Conservation (phyloP, 2,888 invertebrate genomes). For the Cancer borealis region DNA sequence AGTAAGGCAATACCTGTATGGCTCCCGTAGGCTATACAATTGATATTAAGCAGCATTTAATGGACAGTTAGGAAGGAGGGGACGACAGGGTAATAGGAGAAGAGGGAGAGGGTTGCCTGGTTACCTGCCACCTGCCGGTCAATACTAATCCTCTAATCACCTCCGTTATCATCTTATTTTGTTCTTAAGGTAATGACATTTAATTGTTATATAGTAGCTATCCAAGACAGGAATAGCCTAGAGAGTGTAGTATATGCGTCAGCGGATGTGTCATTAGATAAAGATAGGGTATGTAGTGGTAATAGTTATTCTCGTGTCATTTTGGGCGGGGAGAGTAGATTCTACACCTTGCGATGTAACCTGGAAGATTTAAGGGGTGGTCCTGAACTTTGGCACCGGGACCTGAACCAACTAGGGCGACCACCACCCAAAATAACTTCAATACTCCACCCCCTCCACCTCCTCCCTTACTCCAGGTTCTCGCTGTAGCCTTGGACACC, state of each 20-base stretch:
- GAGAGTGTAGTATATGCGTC: background rate
- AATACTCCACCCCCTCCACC: conserved; percentile 5
- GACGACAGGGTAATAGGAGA: background rate
- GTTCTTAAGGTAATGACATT: background rate
- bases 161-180: background rate
- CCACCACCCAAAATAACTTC: background rate
- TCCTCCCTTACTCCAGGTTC: background rate
- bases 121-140: background rate
- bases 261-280: background rate
- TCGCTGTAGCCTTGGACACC: background rate
- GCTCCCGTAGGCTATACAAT: background rate
- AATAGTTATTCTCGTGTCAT: background rate
- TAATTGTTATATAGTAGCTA: background rate
- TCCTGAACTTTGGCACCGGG: conserved; percentile 12
- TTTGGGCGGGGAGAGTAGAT: no score
- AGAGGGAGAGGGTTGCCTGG: background rate
- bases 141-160: background rate
- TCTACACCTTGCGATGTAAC: background rate
- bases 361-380: background rate
- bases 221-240: background rate
- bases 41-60: background rate
- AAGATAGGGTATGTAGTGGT: background rate
- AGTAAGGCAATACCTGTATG: background rate
- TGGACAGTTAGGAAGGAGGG: background rate
- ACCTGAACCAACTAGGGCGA: conserved; percentile 26